These are phyloP conservation scores for Perizoma flavofasciatum DNA, from an alignment of 2,888 invertebrate genomes.

Conservation along the genomic window DNA sequence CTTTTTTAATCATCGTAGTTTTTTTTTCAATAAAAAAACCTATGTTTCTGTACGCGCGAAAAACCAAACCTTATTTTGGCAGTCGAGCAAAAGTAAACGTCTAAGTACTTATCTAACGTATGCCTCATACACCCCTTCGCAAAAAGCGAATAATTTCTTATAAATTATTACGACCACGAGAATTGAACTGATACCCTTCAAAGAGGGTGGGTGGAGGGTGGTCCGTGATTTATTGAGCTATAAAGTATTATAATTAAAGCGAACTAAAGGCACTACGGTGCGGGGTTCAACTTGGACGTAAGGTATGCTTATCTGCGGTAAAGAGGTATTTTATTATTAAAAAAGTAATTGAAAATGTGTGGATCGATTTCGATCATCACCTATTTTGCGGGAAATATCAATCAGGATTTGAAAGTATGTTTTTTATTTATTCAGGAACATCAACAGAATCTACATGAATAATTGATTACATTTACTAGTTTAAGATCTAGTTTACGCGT, in stretches of 20 bases:
- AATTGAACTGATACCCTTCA: slow-evolving; percentile 88
- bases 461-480: too few species aligned
- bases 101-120: slow-evolving; percentile 37
- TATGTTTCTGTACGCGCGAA: too few species aligned
- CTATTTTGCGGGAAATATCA: too few species aligned
- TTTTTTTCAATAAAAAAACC: too few species aligned
- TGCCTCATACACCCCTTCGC: slow-evolving; percentile 34
- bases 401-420: too few species aligned
- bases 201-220: slow-evolving; percentile 70
- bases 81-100: too few species aligned
- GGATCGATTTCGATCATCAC: too few species aligned
- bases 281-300: slow-evolving; percentile 36
- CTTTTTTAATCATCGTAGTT: too few species aligned
- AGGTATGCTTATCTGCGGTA: slow-evolving; percentile 36
- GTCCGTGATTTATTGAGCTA: slow-evolving; percentile 89
- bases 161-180: slow-evolving; percentile 87
- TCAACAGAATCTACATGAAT: too few species aligned
- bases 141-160: slow-evolving; percentile 85
- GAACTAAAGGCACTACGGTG: slow-evolving; percentile 77
- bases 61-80: too few species aligned
- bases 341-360: background rate
- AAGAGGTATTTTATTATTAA: slow-evolving; percentile 14
- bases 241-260: slow-evolving; percentile 92
- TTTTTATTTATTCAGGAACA: too few species aligned
- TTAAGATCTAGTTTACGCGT: too few species aligned